Conservation (phyloP, 2,113 vertebrate genomes). For the Anguilla japonica region DNA sequence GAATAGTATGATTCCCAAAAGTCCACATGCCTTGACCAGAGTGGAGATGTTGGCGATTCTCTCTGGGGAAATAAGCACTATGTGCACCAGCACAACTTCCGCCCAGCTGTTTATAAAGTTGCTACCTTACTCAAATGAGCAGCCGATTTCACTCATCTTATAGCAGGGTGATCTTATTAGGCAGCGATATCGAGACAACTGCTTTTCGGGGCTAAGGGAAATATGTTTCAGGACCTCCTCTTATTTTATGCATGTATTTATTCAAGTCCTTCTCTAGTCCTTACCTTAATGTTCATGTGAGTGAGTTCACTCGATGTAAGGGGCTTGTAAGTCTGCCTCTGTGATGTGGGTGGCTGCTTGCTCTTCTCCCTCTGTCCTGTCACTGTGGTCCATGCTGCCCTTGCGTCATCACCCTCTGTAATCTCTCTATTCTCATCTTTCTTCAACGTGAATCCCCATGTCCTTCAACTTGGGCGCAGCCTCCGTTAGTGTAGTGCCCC, state of each 20-base stretch:
- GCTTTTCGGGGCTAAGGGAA: too few relatives aligned
- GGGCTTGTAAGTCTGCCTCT: background rate
- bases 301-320: too few relatives aligned
- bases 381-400: background rate
- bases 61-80: background rate
- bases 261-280: too few relatives aligned
- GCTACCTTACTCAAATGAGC: background rate
- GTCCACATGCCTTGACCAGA: constrained; percentile 4
- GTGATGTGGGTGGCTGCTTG: background rate
- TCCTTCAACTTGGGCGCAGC: background rate
- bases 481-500: background rate
- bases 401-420: too few relatives aligned
- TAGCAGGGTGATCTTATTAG: too few relatives aligned
- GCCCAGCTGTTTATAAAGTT: constrained; percentile 3
- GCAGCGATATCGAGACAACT: too few relatives aligned
- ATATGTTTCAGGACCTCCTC: too few relatives aligned
- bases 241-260: too few relatives aligned
- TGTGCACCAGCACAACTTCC: constrained; percentile 24
- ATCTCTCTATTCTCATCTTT: background rate
- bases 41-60: constrained; percentile 6
- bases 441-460: constrained; percentile 7
- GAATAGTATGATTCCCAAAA: constrained; percentile 20
- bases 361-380: background rate
- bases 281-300: too few relatives aligned
- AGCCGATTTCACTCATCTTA: too few relatives aligned